Percentiles rank a stretch among this genome's conserved stretches.
phyloP scores from a whole-genome alignment of 2,797 vertebrate genomes.

The Pangasius mekongensis region DNA sequence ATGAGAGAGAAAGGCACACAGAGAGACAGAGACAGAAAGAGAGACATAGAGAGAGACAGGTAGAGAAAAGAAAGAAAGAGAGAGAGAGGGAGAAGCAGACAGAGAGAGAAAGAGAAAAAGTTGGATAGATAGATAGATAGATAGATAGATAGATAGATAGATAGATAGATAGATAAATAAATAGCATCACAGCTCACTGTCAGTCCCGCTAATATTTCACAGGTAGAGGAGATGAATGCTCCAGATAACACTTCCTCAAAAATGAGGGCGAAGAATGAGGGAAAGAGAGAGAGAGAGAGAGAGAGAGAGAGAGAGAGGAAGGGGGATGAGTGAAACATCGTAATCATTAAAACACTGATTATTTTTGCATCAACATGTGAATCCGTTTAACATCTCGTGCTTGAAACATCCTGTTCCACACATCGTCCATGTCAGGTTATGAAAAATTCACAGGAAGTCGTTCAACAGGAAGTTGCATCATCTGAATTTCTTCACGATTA shows the following conservation, averaged over 20 bases:
- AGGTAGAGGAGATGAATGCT: slow-evolving; percentile 60
- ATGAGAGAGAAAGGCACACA: slow-evolving; percentile 27
- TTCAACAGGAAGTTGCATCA: too few species aligned
- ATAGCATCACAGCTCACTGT: slow-evolving; percentile 58
- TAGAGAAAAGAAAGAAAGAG: background rate
- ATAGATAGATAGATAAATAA: background rate
- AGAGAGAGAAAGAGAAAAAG: background rate
- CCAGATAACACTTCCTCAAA: background rate
- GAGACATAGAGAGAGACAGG: background rate
- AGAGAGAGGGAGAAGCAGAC: background rate
- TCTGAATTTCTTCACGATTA: background rate
- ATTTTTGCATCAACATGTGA: too few species aligned
- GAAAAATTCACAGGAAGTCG: too few species aligned
- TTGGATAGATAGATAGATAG: background rate
- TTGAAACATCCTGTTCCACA: too few species aligned
- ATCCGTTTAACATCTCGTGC: too few species aligned
- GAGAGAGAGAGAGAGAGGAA: slow-evolving; percentile 39
- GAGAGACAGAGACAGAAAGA: slow-evolving; percentile 36
- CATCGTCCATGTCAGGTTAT: too few species aligned
- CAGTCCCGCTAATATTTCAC: slow-evolving; percentile 73
- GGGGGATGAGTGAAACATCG: slow-evolving; percentile 69
- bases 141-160: background rate
- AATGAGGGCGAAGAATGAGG: slow-evolving; percentile 1
- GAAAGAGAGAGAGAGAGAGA: background rate
- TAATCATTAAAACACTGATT: slow-evolving; percentile 35